These are phyloP conservation scores for Acrobasis consociella DNA, from an alignment of 2,888 invertebrate genomes.

Conservation along the genomic window DNA sequence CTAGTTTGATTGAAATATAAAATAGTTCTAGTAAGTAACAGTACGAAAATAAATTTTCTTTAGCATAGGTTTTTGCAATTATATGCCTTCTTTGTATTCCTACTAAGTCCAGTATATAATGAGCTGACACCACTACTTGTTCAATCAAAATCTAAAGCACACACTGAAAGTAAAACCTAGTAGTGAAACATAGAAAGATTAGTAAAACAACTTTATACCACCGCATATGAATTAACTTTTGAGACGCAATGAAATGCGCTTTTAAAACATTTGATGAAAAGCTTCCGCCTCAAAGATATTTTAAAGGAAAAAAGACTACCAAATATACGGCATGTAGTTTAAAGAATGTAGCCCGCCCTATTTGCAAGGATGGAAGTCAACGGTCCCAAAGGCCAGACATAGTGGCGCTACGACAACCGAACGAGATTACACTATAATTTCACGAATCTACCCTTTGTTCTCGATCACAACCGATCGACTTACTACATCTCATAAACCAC, in stretches of 20 bases:
- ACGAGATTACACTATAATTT: constrained; percentile 65
- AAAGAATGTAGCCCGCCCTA: constrained; percentile 34
- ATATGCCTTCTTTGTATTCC: no score
- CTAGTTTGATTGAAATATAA: no score
- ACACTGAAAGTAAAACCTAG: no score
- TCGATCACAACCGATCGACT: constrained; percentile 58
- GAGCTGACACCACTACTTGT: no score
- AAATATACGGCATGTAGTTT: constrained; percentile 13
- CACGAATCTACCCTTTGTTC: constrained; percentile 61
- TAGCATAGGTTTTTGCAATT: not conserved
- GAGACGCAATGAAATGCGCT: no score
- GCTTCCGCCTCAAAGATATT: not conserved
- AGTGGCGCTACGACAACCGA: constrained; percentile 59
- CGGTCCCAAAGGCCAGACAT: constrained; percentile 65
- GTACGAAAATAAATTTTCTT: not conserved
- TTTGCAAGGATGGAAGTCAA: constrained; percentile 61
- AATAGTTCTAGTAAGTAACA: no score
- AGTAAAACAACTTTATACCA: no score
- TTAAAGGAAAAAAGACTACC: constrained; percentile 4
- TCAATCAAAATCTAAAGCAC: no score
- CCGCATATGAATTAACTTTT: no score
- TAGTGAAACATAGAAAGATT: no score
- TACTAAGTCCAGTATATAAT: no score
- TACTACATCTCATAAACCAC: constrained; percentile 30
- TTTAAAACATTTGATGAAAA: no score